Conservation (phyloP, 2,888 invertebrate species). For the Phrixothrix hirtus region DNA sequence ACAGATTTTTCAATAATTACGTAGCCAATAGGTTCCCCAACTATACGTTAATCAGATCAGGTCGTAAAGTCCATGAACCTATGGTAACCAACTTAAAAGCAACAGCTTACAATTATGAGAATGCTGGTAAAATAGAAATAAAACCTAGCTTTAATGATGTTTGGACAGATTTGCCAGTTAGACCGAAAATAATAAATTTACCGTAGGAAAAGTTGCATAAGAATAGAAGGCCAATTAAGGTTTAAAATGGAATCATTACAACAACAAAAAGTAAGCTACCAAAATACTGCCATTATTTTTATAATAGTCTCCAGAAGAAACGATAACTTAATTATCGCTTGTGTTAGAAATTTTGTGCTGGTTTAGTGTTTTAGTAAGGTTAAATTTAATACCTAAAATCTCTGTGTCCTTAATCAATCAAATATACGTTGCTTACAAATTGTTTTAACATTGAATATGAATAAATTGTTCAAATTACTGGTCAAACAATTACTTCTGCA, state of each 20-base stretch:
- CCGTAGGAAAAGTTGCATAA: neutral
- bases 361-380: neutral
- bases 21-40: too few species aligned
- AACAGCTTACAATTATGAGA: too few species aligned
- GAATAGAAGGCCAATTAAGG: constrained; percentile 1
- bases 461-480: neutral
- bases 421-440: too few species aligned
- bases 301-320: neutral
- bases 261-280: neutral
- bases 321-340: neutral
- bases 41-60: neutral
- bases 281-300: neutral
- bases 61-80: too few species aligned
- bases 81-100: too few species aligned
- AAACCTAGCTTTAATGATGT: neutral
- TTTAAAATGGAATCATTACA: neutral
- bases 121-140: neutral
- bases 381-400: too few species aligned
- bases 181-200: neutral
- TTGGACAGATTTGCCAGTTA: constrained; percentile 1
- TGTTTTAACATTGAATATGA: neutral
- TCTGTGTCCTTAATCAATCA: too few species aligned
- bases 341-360: neutral
- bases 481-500: neutral
- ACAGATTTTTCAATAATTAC: too few species aligned